Conservation (phyloP, 2,113 vertebrate species). For the Monopterus albus region DNA sequence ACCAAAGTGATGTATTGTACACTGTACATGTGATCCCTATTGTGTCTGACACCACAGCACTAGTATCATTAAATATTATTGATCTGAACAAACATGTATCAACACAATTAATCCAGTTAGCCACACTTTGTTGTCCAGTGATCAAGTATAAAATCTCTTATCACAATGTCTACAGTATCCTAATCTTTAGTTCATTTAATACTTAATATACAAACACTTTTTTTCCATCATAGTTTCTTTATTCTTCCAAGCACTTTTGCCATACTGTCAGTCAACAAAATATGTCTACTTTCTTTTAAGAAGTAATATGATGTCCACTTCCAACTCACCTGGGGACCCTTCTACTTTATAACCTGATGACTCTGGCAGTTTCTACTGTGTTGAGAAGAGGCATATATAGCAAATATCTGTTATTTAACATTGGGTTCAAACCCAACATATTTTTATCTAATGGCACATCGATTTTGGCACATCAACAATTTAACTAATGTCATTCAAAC, state of each 20-base stretch:
- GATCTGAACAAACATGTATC: background rate
- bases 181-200: too few species aligned
- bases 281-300: constrained; percentile 11
- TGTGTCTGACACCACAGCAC: too few species aligned
- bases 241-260: constrained; percentile 5
- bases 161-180: background rate
- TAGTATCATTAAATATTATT: background rate
- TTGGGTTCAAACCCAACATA: background rate
- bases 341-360: constrained; percentile 16
- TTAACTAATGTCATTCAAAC: too few species aligned
- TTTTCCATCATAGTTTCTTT: background rate
- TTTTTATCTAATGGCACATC: too few species aligned
- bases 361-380: background rate
- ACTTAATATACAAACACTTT: background rate
- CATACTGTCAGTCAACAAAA: constrained; percentile 42
- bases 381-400: background rate
- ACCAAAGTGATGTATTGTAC: too few species aligned
- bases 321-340: constrained; percentile 38
- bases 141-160: too few species aligned
- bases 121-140: background rate
- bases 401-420: background rate
- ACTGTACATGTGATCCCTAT: too few species aligned
- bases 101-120: background rate
- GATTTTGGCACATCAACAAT: too few species aligned
- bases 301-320: constrained; percentile 29